Percentiles rank a stretch among this genome's conserved stretches.
These are phyloP conservation scores for Struthio camelus DNA, from an alignment of 2,113 vertebrate genomes.

Conservation along the genomic window DNA sequence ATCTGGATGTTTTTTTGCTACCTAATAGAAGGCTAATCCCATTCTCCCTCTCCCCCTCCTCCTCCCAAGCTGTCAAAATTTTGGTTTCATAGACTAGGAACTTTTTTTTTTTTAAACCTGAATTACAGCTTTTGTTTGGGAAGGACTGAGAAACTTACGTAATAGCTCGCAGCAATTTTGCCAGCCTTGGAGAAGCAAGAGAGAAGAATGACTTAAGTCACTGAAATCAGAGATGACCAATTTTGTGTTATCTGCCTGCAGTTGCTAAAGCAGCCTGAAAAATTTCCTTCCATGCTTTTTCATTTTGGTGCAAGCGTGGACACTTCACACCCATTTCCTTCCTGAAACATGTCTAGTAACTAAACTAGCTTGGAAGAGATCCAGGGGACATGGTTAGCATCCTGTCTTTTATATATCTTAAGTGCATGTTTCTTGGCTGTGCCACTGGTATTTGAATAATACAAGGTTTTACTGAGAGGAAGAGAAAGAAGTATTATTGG, in stretches of 20 bases:
- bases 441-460: slow-evolving; percentile 30
- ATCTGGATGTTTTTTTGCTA: slow-evolving; percentile 16
- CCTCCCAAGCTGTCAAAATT: not conserved
- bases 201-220: not conserved
- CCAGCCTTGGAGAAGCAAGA: not conserved
- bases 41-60: not conserved
- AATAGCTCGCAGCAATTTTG: not conserved
- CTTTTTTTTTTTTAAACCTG: not conserved
- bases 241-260: not conserved
- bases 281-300: not conserved
- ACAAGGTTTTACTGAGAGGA: not conserved
- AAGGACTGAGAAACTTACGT: not conserved
- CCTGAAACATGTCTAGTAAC: slow-evolving; percentile 4
- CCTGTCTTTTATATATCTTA: slow-evolving; percentile 23
- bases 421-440: slow-evolving; percentile 2
- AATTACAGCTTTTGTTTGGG: not conserved
- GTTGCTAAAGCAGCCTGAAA: not conserved
- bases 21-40: slow-evolving; percentile 16
- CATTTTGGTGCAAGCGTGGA: not conserved
- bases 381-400: not conserved
- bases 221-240: not conserved
- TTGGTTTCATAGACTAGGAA: not conserved
- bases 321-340: slow-evolving; percentile 28
- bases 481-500: not conserved
- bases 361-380: slow-evolving; percentile 7